Conservation (phyloP, 2,888 invertebrate species). For the Barypeithes pellucidus region DNA sequence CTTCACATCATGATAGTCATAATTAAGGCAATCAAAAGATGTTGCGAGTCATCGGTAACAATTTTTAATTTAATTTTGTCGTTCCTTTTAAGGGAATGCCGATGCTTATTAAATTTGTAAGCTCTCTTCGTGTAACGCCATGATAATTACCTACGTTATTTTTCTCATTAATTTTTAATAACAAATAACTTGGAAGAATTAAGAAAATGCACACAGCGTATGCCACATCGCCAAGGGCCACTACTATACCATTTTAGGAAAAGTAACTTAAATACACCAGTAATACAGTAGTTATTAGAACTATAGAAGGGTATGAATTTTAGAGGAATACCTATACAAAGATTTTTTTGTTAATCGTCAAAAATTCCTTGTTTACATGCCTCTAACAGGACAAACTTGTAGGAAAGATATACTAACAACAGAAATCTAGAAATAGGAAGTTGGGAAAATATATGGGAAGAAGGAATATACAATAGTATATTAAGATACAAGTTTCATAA, state of each 20-base stretch:
- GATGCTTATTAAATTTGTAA: constrained; percentile 27
- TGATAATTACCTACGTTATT: constrained; percentile 7
- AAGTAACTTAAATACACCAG: no score
- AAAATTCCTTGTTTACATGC: constrained; percentile 33
- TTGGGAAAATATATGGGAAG: constrained; percentile 1
- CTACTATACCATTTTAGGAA: no score
- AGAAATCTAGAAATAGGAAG: constrained; percentile 6
- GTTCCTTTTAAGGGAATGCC: constrained; percentile 25
- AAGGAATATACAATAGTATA: no score
- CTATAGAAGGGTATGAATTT: no score
- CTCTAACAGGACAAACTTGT: constrained; percentile 20
- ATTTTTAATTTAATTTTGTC: constrained; percentile 34
- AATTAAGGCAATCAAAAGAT: constrained; percentile 37
- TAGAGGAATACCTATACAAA: no score
- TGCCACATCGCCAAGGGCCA: neutral
- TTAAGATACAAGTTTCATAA: no score
- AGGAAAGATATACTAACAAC: constrained; percentile 8
- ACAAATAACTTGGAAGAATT: constrained; percentile 12
- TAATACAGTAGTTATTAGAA: no score
- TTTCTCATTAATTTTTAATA: constrained; percentile 28
- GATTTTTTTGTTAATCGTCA: no score
- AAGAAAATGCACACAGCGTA: constrained; percentile 6
- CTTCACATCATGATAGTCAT: constrained; percentile 21
- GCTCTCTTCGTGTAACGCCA: constrained; percentile 17
- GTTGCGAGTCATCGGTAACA: constrained; percentile 33